Conservation (phyloP, 1,140 invertebrate genomes). For the Octopus bimaculoides region DNA sequence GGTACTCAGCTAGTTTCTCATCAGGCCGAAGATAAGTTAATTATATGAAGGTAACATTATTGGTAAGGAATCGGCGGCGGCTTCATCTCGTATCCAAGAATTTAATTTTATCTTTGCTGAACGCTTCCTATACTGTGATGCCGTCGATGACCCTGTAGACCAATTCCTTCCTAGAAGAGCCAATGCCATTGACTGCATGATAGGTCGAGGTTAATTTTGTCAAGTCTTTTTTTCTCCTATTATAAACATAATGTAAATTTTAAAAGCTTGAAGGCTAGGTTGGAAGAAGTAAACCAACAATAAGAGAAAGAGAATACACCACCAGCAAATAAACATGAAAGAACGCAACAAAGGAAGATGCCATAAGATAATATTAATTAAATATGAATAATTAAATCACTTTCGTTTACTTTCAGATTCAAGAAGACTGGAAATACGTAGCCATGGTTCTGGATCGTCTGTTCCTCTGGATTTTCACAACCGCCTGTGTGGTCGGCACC, state of each 20-base stretch:
- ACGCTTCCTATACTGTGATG: too few species aligned
- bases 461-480: slow-evolving; percentile 58
- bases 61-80: too few species aligned
- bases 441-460: slow-evolving; percentile 57
- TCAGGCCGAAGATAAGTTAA: too few species aligned
- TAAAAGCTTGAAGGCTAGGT: neutral
- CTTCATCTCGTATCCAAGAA: too few species aligned
- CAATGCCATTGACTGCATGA: too few species aligned
- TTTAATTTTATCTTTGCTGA: too few species aligned
- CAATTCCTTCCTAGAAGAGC: too few species aligned
- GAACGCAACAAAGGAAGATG: neutral
- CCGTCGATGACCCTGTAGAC: too few species aligned
- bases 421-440: slow-evolving; percentile 58
- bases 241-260: neutral
- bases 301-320: neutral
- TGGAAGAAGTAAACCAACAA: neutral
- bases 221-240: too few species aligned
- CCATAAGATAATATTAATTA: neutral
- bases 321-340: neutral
- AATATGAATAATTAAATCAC: neutral
- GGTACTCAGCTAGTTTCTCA: too few species aligned
- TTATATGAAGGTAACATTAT: too few species aligned
- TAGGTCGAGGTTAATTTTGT: too few species aligned
- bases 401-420: slow-evolving; percentile 41
- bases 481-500: slow-evolving; percentile 55